Percentiles rank a stretch among this genome's conserved stretches.
Evolutionary conservation across 2,113 vertebrate genomes (phyloP).

Genomic region (Plecotus auritus): DNA sequence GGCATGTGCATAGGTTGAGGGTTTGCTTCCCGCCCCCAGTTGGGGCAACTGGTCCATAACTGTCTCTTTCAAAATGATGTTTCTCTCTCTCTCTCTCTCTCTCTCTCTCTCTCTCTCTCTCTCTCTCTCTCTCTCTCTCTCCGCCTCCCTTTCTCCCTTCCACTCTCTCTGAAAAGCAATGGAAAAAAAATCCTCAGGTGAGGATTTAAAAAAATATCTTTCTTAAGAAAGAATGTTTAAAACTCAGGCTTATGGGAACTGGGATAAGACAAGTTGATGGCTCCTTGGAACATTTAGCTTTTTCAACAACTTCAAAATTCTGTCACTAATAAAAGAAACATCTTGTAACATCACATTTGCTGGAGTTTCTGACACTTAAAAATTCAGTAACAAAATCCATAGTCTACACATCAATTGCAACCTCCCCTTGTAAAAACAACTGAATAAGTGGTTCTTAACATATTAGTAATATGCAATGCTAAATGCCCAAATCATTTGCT

Average conservation of each 20-base stretch:
- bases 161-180: no score
- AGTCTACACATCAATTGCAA: not conserved
- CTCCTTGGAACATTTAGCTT: slow-evolving; percentile 63
- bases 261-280: not conserved
- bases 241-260: slow-evolving; percentile 53
- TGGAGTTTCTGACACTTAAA: slow-evolving; percentile 65
- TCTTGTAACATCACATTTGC: slow-evolving; percentile 66
- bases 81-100: no score
- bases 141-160: no score
- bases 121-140: no score
- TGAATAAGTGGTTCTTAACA: slow-evolving; percentile 28
- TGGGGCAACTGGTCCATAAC: no score
- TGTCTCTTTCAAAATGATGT: no score
- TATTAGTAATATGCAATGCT: not conserved
- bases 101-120: no score
- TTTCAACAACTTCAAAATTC: slow-evolving; percentile 61
- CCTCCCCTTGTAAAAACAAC: not conserved
- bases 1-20: no score
- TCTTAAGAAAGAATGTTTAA: slow-evolving; percentile 26
- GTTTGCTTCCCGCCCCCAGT: no score
- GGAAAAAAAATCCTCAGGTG: no score
- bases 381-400: slow-evolving; percentile 60
- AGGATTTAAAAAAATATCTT: not conserved
- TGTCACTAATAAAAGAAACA: slow-evolving; percentile 75
- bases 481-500: slow-evolving; percentile 39